phyloP scores from a whole-genome alignment of 1,140 invertebrate species.

The Formica selysi region DNA sequence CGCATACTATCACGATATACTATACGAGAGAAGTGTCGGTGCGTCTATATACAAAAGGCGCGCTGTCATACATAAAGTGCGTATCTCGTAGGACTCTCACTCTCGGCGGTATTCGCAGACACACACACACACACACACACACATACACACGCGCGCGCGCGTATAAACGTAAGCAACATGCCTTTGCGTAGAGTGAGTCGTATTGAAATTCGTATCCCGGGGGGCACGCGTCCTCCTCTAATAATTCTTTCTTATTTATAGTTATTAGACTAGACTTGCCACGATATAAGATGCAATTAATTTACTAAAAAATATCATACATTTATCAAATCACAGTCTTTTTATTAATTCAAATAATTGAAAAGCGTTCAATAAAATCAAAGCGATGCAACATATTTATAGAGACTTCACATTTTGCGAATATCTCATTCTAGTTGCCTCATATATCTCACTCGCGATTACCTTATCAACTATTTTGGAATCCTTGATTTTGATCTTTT shows the following conservation, averaged over 20 bases:
- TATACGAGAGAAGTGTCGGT: not conserved
- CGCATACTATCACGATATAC: not conserved
- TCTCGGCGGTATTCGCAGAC: conserved; percentile 54
- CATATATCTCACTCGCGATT: not conserved
- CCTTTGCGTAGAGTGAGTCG: conserved; percentile 40
- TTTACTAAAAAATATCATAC: not conserved
- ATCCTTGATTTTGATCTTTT: not conserved
- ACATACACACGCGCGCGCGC: not conserved
- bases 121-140: not conserved
- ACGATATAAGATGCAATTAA: not conserved
- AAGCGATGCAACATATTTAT: not conserved
- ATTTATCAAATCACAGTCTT: not conserved
- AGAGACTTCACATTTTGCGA: not conserved
- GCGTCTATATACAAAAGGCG: conserved; percentile 21
- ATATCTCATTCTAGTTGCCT: not conserved
- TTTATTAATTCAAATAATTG: not conserved
- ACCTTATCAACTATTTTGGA: not conserved
- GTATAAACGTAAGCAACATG: not conserved
- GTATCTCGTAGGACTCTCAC: conserved; percentile 68
- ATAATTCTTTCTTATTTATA: conserved; percentile 7
- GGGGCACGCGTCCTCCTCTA: not conserved
- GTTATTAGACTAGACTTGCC: conserved; percentile 2
- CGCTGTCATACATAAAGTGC: conserved; percentile 41
- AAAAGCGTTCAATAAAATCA: not conserved
- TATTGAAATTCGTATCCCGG: conserved; percentile 19